Evolutionary conservation across 2,888 invertebrate genomes (phyloP), one percentile per base, ranked within the genome.

Genomic region (Drosophila testacea): DNA sequence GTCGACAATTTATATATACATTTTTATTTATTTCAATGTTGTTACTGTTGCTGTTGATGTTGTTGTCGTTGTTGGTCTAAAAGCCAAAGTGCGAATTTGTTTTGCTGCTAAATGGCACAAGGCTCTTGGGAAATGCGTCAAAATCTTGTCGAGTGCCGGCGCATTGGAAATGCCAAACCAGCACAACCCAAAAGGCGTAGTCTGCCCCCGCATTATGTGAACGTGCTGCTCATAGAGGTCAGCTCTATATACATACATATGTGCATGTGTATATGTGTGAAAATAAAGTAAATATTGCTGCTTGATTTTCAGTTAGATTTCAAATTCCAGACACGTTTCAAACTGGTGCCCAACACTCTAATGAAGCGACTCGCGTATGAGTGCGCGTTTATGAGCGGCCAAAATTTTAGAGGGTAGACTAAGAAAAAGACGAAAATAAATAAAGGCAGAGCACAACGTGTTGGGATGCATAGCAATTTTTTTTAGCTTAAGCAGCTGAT

Each of bases 21-120:
- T 75, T 79, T 84, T 79, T 85, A 85, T 87, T 84, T 83, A 79
- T 83, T 81, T 79, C 72, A 82, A 69, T 75, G 69, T 68, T 62
- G 62, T 70, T 63, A 61, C 54, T 72, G 30, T 65, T 54, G 32
- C n/a, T 27, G 28, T 38, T 65, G 46, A 13, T 64, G 32, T 39
- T 59, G 32, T 28, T 60, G 42, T 65, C 66, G 41, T 50, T 62
- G 60, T 39, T 66, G 41, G 46, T 75, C 64, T 61, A 70, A 60
- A 51, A 56, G 77, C 63, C 80, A 82, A 80, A 81, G 88, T 83
- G 86, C 77, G 88, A 88, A 88, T 88, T 85, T 84, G 86, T 88
- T 88, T 69, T 80, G 71, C 77, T 81, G 88, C 86, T 84, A 88
- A 84, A 83, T 86, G 88, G 88, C 88, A 88, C 88, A 88, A 83